Evolutionary conservation across 2,113 vertebrate species (phyloP).

Genomic region (Pelecanus crispus): DNA sequence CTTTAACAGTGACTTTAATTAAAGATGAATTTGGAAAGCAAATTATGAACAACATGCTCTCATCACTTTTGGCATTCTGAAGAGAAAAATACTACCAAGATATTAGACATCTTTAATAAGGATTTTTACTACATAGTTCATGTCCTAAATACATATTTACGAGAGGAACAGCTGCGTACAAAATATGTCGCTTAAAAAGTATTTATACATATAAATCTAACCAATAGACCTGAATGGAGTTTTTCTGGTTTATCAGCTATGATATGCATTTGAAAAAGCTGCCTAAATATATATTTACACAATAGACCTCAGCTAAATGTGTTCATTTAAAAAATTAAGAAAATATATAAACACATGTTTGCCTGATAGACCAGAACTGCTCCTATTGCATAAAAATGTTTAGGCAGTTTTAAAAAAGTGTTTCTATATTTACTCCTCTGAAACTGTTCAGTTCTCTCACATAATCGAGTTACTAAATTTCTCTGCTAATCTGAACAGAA

Average conservation of each 20-base stretch:
- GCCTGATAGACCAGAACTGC: slow-evolving; percentile 55
- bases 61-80: slow-evolving; percentile 53
- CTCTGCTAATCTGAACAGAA: slow-evolving; percentile 26
- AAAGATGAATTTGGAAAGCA: slow-evolving; percentile 46
- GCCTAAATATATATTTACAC: slow-evolving; percentile 73
- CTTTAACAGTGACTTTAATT: background rate
- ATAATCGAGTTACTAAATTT: background rate
- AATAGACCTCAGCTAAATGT: slow-evolving; percentile 70
- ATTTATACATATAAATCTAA: slow-evolving; percentile 72
- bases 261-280: slow-evolving; percentile 70
- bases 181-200: slow-evolving; percentile 70
- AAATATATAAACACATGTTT: slow-evolving; percentile 67
- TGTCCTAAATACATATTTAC: slow-evolving; percentile 69
- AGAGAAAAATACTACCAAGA: slow-evolving; percentile 58
- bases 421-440: slow-evolving; percentile 25
- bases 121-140: slow-evolving; percentile 64
- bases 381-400: slow-evolving; percentile 64
- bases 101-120: slow-evolving; percentile 67
- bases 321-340: slow-evolving; percentile 68
- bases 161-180: slow-evolving; percentile 66
- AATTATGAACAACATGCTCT: slow-evolving; percentile 37
- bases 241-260: slow-evolving; percentile 68
- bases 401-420: slow-evolving; percentile 58
- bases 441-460: slow-evolving; percentile 39
- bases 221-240: slow-evolving; percentile 65